These are phyloP conservation scores for Rhyacophila evoluta DNA, from an alignment of 2,888 invertebrate species.

Conservation along the genomic window DNA sequence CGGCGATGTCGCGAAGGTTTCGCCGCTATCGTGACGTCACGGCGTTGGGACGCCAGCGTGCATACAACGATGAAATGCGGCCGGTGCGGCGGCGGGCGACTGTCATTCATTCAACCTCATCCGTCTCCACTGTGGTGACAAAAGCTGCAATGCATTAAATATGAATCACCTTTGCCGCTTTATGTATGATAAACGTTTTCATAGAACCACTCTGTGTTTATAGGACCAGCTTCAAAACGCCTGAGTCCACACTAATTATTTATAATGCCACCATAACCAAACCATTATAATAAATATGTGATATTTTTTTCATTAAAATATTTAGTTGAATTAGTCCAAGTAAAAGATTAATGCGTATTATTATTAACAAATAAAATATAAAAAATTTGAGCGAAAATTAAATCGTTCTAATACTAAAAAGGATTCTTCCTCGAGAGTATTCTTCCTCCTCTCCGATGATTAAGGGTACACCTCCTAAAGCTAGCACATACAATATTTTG, in stretches of 20 bases:
- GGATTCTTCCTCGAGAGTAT: too few species aligned
- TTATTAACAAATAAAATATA: too few species aligned
- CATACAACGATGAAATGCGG: constrained; percentile 18
- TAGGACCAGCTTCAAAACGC: not conserved
- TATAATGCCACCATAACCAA: not conserved
- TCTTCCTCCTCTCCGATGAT: too few species aligned
- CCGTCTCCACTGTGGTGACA: not conserved
- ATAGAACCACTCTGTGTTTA: constrained; percentile 3
- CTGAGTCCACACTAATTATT: not conserved
- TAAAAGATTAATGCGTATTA: too few species aligned
- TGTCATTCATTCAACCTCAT: constrained; percentile 25
- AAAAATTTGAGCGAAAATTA: too few species aligned
- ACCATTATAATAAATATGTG: too few species aligned
- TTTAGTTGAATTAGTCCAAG: too few species aligned
- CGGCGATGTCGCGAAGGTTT: constrained; percentile 33
- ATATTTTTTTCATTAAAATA: too few species aligned
- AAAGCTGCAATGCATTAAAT: constrained; percentile 47
- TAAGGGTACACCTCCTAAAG: too few species aligned
- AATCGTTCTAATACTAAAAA: too few species aligned
- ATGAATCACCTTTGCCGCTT: constrained; percentile 40
- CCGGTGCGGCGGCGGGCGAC: constrained; percentile 32
- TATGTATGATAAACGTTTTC: not conserved
- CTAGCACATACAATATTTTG: too few species aligned
- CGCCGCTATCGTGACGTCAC: constrained; percentile 42
- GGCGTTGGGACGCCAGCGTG: constrained; percentile 7